Conservation (phyloP, 2,797 vertebrate species). For the Lates japonicus region DNA sequence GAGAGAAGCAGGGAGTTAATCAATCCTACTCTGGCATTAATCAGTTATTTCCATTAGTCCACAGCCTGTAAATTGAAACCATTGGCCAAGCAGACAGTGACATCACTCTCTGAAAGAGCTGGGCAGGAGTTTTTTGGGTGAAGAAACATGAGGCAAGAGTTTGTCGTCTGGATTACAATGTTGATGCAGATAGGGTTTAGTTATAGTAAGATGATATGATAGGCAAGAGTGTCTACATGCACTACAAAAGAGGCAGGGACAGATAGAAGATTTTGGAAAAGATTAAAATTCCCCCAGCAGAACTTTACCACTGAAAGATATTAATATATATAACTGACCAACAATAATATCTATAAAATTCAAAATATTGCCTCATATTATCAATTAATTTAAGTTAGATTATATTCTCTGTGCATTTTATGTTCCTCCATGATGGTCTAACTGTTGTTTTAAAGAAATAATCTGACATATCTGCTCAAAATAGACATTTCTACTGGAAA, state of each 20-base stretch:
- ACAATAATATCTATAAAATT: background rate
- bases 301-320: background rate
- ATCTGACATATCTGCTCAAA: too few species aligned
- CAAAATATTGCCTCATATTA: background rate
- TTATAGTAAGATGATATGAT: background rate
- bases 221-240: background rate
- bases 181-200: background rate
- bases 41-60: slow-evolving; percentile 65
- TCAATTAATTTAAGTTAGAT: background rate
- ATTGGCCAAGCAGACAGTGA: slow-evolving; percentile 62
- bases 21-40: slow-evolving; percentile 58
- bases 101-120: slow-evolving; percentile 46
- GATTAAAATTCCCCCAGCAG: background rate
- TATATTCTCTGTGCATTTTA: background rate
- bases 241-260: background rate
- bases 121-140: slow-evolving; percentile 16
- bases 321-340: background rate
- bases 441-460: background rate
- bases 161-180: slow-evolving; percentile 41
- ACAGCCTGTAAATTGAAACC: slow-evolving; percentile 52
- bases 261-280: slow-evolving; percentile 2
- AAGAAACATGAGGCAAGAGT: slow-evolving; percentile 33
- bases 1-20: slow-evolving; percentile 55
- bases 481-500: background rate
- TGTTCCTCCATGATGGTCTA: background rate